These are phyloP conservation scores for Platycnemis pennipes DNA, from an alignment of 2,888 invertebrate species.

Conservation along the genomic window DNA sequence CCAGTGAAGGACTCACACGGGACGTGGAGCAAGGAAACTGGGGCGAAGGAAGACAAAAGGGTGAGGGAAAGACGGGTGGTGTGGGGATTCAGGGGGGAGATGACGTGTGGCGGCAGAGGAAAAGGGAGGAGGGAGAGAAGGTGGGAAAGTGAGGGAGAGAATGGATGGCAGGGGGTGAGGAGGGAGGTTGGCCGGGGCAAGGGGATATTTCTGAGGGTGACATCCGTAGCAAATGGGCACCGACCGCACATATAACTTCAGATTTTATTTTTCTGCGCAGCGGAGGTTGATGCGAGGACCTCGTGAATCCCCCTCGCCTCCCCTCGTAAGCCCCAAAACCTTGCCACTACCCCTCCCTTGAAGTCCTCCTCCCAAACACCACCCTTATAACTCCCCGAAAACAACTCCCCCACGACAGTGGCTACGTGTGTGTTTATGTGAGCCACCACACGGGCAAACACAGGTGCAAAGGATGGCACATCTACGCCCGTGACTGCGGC, in stretches of 20 bases:
- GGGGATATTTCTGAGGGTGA: slow-evolving; percentile 43
- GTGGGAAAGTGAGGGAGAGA: background rate
- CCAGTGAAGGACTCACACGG: background rate
- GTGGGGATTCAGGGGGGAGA: background rate
- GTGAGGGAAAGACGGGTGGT: background rate
- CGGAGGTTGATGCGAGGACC: slow-evolving; percentile 47
- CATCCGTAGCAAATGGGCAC: slow-evolving; percentile 48
- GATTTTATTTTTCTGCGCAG: slow-evolving; percentile 54
- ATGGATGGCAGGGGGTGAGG: background rate
- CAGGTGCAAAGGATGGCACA: slow-evolving; percentile 50
- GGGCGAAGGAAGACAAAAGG: background rate
- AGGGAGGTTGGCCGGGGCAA: background rate
- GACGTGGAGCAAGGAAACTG: background rate
- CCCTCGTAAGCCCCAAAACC: background rate
- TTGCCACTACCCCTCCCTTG: background rate
- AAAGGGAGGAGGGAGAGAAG: background rate
- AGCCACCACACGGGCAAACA: background rate
- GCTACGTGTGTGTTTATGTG: slow-evolving; percentile 1
- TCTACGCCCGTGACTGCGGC: background rate
- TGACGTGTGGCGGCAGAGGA: background rate
- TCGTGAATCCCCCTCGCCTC: slow-evolving; percentile 8
- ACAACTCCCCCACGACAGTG: background rate
- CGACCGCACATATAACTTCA: slow-evolving; percentile 34
- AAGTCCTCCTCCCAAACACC: background rate
- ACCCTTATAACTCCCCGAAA: slow-evolving; percentile 25